Conservation (phyloP, 2,113 vertebrate species). For the Chloebia gouldiae region DNA sequence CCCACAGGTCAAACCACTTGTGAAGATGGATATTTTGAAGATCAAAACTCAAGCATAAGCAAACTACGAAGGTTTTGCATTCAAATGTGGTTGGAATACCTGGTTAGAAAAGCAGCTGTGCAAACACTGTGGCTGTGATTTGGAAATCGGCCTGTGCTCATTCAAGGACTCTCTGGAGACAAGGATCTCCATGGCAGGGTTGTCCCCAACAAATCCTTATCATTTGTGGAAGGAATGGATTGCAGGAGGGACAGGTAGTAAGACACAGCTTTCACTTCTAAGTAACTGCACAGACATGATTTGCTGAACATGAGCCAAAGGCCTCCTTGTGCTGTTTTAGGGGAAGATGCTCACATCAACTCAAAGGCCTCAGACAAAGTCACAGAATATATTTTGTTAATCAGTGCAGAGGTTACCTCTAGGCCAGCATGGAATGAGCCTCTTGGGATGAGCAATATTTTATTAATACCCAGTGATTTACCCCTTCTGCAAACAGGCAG, state of each 20-base stretch:
- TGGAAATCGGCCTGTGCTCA: neutral
- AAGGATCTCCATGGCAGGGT: neutral
- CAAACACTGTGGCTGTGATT: neutral
- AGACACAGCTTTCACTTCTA: neutral
- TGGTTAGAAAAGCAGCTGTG: neutral
- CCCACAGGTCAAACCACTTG: neutral
- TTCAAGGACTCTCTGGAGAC: neutral
- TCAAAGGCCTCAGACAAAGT: neutral
- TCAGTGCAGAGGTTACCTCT: neutral
- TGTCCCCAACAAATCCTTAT: neutral
- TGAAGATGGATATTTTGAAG: neutral
- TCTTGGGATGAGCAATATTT: neutral
- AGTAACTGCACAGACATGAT: neutral
- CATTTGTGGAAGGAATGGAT: neutral
- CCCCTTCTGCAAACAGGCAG: neutral
- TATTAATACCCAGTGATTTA: neutral
- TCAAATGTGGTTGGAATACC: neutral
- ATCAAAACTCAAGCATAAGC: neutral
- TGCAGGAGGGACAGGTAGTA: neutral
- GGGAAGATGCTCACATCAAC: neutral
- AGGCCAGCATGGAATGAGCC: neutral
- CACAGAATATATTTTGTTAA: neutral
- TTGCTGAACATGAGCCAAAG: neutral
- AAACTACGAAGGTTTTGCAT: neutral
- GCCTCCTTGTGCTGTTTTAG: neutral